phyloP scores from a whole-genome alignment of 2,113 vertebrate genomes.

The Scophthalmus maximus region DNA sequence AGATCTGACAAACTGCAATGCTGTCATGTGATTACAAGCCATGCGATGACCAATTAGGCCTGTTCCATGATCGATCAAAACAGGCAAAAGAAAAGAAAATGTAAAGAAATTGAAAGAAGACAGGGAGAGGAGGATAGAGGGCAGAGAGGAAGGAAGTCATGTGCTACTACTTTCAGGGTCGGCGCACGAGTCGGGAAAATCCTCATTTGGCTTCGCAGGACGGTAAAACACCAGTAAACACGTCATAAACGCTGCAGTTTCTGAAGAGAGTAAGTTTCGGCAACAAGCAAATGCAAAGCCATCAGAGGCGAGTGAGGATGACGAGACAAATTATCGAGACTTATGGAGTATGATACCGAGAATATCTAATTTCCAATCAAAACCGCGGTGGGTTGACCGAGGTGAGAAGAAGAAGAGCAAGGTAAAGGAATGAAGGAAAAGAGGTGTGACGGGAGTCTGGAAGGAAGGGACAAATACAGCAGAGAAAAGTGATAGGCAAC shows the following conservation, averaged over 20 bases:
- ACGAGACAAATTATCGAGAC: neutral
- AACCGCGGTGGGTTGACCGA: neutral
- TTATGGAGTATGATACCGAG: neutral
- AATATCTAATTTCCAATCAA: neutral
- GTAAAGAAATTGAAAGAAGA: neutral
- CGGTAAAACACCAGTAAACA: constrained; percentile 32
- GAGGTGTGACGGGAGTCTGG: neutral
- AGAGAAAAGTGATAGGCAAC: neutral
- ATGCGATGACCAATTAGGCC: too few relatives aligned
- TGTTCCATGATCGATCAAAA: neutral
- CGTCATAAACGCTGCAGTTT: constrained; percentile 19
- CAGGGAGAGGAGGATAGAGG: neutral
- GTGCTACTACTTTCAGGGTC: constrained; percentile 13
- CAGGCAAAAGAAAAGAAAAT: neutral
- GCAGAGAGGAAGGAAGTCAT: constrained; percentile 1
- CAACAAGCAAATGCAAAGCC: neutral
- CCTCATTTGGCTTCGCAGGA: constrained; percentile 15
- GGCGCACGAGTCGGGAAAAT: neutral
- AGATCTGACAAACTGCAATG: neutral
- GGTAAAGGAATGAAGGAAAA: neutral
- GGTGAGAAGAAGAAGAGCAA: neutral
- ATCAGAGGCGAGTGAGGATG: too few relatives aligned
- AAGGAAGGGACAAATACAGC: neutral
- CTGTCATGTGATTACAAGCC: too few relatives aligned
- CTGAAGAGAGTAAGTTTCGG: neutral